Percentiles rank a stretch among this genome's conserved stretches.
Evolutionary conservation across 2,113 vertebrate species (phyloP).

Genomic region (Chitala chitala): DNA sequence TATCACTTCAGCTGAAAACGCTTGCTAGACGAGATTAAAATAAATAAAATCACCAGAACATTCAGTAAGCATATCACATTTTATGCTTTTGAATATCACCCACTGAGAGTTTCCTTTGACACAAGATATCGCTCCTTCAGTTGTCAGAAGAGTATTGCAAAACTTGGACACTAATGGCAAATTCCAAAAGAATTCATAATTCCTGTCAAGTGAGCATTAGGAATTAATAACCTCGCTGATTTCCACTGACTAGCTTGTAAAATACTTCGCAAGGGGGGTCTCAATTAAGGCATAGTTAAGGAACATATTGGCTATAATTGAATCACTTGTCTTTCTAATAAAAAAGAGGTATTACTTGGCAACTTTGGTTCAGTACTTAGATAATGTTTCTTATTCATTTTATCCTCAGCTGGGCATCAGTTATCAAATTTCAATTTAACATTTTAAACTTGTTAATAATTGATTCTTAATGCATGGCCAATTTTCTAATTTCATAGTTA

Average conservation of each 20-base stretch:
- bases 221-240: not conserved
- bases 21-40: constrained; percentile 5
- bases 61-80: not conserved
- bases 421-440: constrained; percentile 40
- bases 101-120: not conserved
- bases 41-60: constrained; percentile 13
- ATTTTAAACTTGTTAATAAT: constrained; percentile 42
- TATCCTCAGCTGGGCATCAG: constrained; percentile 23
- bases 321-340: constrained; percentile 23
- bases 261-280: not conserved
- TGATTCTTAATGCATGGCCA: constrained; percentile 35
- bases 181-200: not conserved
- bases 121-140: not conserved
- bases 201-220: not conserved
- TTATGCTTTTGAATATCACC: constrained; percentile 11
- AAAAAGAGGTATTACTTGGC: not conserved
- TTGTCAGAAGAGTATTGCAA: not conserved
- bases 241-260: not conserved
- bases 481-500: constrained; percentile 34
- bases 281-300: not conserved
- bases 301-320: constrained; percentile 16
- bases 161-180: not conserved
- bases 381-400: constrained; percentile 22
- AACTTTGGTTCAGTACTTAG: not conserved
- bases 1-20: not conserved